These are phyloP conservation scores for Lutjanus erythropterus DNA, from an alignment of 2,113 vertebrate genomes.

Conservation along the genomic window DNA sequence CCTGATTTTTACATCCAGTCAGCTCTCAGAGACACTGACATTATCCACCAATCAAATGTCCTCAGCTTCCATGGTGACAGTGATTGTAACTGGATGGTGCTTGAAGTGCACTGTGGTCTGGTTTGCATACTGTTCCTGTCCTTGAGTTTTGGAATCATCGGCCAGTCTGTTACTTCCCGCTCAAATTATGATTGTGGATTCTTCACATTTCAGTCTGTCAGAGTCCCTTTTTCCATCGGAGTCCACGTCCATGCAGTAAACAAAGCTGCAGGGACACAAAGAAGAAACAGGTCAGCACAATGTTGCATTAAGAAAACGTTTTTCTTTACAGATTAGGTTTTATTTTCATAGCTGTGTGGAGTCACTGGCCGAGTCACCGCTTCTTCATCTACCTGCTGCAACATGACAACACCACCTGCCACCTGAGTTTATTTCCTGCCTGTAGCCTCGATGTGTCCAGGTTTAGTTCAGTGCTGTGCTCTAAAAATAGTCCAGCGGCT, in stretches of 20 bases:
- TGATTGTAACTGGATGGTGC: background rate
- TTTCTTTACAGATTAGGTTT: background rate
- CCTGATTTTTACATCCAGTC: slow-evolving; percentile 2
- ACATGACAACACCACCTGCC: slow-evolving; percentile 5
- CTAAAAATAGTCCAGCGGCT: slow-evolving; percentile 63
- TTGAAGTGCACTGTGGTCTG: slow-evolving; percentile 20
- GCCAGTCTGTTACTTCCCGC: slow-evolving; percentile 6
- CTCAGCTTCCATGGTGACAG: background rate
- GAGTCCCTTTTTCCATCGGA: slow-evolving; percentile 46
- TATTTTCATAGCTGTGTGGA: background rate
- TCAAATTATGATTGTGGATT: slow-evolving; percentile 32
- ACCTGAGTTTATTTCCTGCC: slow-evolving; percentile 3
- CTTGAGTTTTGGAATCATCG: slow-evolving; percentile 21
- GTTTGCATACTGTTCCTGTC: slow-evolving; percentile 24
- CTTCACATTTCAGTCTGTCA: slow-evolving; percentile 68
- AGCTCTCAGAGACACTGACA: background rate
- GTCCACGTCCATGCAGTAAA: slow-evolving; percentile 55
- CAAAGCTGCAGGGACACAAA: slow-evolving; percentile 68
- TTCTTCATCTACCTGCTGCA: slow-evolving; percentile 11
- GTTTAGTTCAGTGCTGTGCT: slow-evolving; percentile 8
- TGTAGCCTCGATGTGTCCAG: slow-evolving; percentile 23
- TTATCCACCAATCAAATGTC: slow-evolving; percentile 3
- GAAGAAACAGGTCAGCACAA: slow-evolving; percentile 4
- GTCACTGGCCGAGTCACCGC: background rate
- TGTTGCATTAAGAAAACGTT: background rate